Evolutionary conservation across 2,888 invertebrate genomes (phyloP).

Genomic region (Sympetrum striolatum): DNA sequence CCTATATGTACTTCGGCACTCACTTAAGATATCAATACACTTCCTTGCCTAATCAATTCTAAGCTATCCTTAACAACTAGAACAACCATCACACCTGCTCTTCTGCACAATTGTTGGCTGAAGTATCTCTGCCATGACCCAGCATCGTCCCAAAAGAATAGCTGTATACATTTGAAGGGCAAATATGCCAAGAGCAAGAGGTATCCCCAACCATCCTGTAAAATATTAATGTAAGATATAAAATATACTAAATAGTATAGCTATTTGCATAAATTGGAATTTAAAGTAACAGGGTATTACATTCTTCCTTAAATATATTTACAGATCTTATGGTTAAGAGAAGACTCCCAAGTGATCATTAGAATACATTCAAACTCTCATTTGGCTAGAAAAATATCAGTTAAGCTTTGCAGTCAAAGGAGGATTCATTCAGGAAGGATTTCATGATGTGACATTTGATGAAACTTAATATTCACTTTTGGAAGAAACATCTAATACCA

Average conservation of each 20-base stretch:
- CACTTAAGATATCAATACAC: too few relatives aligned
- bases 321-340: too few relatives aligned
- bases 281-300: not conserved
- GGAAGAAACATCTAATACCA: too few relatives aligned
- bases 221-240: slow-evolving; percentile 45
- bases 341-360: too few relatives aligned
- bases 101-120: slow-evolving; percentile 70
- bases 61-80: not conserved
- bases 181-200: slow-evolving; percentile 71
- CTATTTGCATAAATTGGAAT: not conserved
- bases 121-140: slow-evolving; percentile 78
- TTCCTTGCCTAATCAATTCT: too few relatives aligned
- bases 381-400: too few relatives aligned
- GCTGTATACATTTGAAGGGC: slow-evolving; percentile 82
- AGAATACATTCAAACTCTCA: too few relatives aligned
- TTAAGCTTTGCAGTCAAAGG: too few relatives aligned
- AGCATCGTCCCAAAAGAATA: slow-evolving; percentile 77
- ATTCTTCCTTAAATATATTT: too few relatives aligned
- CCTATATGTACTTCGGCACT: not conserved
- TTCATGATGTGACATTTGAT: too few relatives aligned
- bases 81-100: slow-evolving; percentile 59
- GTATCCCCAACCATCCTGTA: slow-evolving; percentile 73
- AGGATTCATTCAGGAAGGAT: too few relatives aligned
- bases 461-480: too few relatives aligned
- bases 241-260: not conserved